Percentiles rank a stretch among this genome's conserved stretches.
These are phyloP conservation scores for Colossoma macropomum DNA, from an alignment of 2,113 vertebrate genomes.

Conservation along the genomic window DNA sequence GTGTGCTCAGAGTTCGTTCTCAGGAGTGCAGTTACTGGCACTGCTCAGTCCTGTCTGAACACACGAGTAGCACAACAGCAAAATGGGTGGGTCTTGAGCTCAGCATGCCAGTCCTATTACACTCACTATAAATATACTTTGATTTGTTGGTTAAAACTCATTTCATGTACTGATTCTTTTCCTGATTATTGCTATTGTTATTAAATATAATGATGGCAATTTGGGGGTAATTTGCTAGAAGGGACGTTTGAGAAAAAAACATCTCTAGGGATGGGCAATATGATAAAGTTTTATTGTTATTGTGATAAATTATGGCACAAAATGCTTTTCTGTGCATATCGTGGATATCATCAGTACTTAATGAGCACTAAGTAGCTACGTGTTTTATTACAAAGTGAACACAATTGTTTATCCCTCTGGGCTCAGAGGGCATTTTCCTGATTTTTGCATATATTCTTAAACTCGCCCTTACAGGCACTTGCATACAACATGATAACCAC, in stretches of 20 bases:
- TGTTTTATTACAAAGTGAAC: no score
- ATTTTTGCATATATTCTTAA: no score
- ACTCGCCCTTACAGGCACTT: no score
- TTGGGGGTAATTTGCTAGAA: not conserved
- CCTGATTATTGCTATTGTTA: not conserved
- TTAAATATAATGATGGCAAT: not conserved
- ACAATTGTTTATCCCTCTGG: no score
- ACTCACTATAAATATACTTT: not conserved
- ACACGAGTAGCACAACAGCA: not conserved
- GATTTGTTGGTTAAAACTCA: not conserved
- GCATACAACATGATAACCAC: no score
- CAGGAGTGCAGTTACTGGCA: not conserved
- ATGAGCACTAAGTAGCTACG: no score
- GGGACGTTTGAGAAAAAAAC: not conserved
- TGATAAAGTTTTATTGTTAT: no score
- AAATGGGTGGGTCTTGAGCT: not conserved
- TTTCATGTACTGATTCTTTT: not conserved
- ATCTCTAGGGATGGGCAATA: no score
- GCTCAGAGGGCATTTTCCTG: no score
- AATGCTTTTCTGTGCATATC: no score
- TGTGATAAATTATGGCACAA: no score
- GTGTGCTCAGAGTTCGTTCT: not conserved
- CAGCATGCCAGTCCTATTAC: not conserved
- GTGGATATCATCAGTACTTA: no score
- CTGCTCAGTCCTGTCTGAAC: not conserved